Evolutionary conservation across 1,140 invertebrate genomes (phyloP).

Genomic region (Heliconius congener): DNA sequence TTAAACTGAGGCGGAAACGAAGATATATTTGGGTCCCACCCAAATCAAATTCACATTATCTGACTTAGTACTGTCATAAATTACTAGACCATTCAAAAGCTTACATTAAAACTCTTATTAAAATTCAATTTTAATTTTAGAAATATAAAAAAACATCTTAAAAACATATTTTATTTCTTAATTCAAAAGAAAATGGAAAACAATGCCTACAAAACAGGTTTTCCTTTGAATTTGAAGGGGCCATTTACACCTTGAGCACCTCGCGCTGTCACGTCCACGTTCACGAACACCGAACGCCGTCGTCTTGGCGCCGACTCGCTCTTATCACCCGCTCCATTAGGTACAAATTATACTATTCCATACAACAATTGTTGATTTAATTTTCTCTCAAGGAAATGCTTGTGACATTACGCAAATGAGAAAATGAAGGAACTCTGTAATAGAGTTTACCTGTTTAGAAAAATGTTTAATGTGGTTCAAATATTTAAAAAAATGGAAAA

Average conservation of each 20-base stretch:
- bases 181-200: conserved; percentile 31
- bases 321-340: conserved; percentile 32
- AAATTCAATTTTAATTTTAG: neutral
- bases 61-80: too few relatives aligned
- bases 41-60: too few relatives aligned
- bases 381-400: conserved; percentile 55
- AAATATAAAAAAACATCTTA: neutral
- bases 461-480: conserved; percentile 4
- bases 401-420: conserved; percentile 55
- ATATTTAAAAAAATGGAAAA: neutral
- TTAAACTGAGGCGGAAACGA: too few relatives aligned
- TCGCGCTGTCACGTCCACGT: conserved; percentile 51
- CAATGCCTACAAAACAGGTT: conserved; percentile 44
- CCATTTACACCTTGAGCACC: conserved; percentile 57
- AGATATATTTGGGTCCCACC: too few relatives aligned
- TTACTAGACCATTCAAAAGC: too few relatives aligned
- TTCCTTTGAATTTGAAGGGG: conserved; percentile 50
- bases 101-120: too few relatives aligned
- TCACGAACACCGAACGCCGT: conserved; percentile 17
- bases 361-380: conserved; percentile 34
- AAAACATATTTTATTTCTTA: neutral
- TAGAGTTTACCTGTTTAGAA: conserved; percentile 2
- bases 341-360: conserved; percentile 23
- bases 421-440: conserved; percentile 47
- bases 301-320: neutral